Evolutionary conservation across 2,797 vertebrate species (phyloP).

Genomic region (Rhinella marina): DNA sequence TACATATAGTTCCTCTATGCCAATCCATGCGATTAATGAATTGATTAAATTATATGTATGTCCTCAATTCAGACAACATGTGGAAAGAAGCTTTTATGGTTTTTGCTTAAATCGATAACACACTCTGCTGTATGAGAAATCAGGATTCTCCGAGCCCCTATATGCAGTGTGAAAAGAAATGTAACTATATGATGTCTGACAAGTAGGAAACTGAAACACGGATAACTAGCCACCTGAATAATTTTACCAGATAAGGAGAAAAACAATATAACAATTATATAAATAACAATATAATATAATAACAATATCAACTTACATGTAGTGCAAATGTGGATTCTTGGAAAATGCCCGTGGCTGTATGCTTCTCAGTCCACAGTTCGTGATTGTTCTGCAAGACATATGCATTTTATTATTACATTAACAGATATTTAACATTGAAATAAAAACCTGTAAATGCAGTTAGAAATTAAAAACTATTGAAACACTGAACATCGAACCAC

Average conservation of each 20-base stretch:
- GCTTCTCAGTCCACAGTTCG: slow-evolving; percentile 84
- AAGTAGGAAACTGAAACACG: not conserved
- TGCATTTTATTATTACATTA: not conserved
- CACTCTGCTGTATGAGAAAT: not conserved
- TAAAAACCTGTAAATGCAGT: not conserved
- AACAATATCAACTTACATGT: slow-evolving; percentile 86
- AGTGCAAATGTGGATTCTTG: slow-evolving; percentile 90
- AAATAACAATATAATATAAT: too few species aligned
- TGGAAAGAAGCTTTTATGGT: slow-evolving; percentile 3
- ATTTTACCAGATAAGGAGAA: not conserved
- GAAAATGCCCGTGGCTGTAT: slow-evolving; percentile 89
- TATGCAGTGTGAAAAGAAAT: not conserved
- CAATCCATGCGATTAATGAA: too few species aligned
- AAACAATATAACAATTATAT: not conserved
- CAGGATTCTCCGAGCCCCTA: not conserved
- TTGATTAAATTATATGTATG: too few species aligned
- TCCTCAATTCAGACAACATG: too few species aligned
- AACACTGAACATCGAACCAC: not conserved
- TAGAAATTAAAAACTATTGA: not conserved
- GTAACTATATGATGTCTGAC: not conserved
- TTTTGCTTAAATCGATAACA: not conserved
- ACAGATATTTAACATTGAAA: not conserved
- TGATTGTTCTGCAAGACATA: slow-evolving; percentile 83
- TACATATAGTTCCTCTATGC: too few species aligned
- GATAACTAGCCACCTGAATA: not conserved